Percentiles rank a stretch among this genome's conserved stretches.
Conservation (phyloP, 2,888 invertebrate genomes). For the Pecten maximus region DNA sequence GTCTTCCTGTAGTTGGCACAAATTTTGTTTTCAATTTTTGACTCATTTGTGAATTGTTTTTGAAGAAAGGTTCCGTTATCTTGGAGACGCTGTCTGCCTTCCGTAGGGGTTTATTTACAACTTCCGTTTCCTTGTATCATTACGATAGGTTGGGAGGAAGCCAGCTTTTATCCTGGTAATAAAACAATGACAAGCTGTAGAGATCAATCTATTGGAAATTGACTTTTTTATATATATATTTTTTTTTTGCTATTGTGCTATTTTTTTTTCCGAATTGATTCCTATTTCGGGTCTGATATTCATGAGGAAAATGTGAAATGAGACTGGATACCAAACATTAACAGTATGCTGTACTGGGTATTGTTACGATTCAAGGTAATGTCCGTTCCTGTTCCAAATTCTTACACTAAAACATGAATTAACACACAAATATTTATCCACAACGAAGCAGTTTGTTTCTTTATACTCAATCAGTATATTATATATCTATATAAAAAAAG, state of each 20-base stretch:
- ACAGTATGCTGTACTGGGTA: not conserved
- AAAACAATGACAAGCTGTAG: not conserved
- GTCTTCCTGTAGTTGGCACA: not conserved
- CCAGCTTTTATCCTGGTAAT: not conserved
- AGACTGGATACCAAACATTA: not conserved
- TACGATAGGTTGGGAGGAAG: conserved; percentile 1
- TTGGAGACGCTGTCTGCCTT: not conserved
- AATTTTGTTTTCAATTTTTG: not conserved
- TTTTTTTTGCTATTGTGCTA: not conserved
- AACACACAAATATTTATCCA: not conserved
- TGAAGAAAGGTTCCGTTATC: not conserved
- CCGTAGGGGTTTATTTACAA: not conserved
- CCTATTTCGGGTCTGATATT: conserved; percentile 10
- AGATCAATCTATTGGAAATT: conserved; percentile 8
- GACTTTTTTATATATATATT: no score
- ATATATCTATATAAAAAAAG: no score
- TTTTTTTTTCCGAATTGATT: conserved; percentile 6
- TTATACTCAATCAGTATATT: no score
- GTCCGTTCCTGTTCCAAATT: not conserved
- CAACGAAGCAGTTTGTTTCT: no score
- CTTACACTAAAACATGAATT: not conserved
- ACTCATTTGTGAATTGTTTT: conserved; percentile 1
- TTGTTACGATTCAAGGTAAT: not conserved
- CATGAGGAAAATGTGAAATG: not conserved
- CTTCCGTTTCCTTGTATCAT: not conserved